Evolutionary conservation across 1,140 invertebrate species (phyloP), one percentile per base, ranked within the genome.

Genomic region (Conus betulinus): DNA sequence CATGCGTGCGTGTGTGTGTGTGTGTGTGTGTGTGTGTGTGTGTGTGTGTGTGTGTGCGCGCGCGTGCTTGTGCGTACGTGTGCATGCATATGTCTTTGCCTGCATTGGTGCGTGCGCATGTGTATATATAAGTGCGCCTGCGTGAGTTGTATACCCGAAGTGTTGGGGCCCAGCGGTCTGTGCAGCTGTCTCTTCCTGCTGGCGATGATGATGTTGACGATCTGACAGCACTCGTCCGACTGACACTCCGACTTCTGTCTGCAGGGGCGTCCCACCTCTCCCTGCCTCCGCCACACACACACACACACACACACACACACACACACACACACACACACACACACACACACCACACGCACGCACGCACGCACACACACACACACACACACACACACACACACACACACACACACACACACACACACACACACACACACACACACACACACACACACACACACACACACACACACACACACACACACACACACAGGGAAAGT

Each of bases 141-240:
- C 15, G 57, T 8, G 15, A 60, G 57, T 11, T 11, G 57, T 20
- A 17, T 20, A 74, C 71, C 71, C 3, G 3, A 74, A 8, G 71
- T 74, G 20, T 74, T 74, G 60, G 60, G 60, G 13, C 60, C 20
- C 20, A 23, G 20, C 20, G 25, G 71, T n/a, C 71, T 1, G 71
- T 25, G 79, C 15, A 82, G 79, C 84, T 85, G 84, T 23, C 84
- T n/a, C 52, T 74, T 85, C 67, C 39, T 85, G 63, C 63, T 85
- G 63, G 67, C 67, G 25, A 85, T 51, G 11, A 85, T 63, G 39
- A 85, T 74, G 84, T 85, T 85, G 84, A 85, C 71, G 63, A 85
- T 85, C 67, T 85, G 63, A 76, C 84, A 85, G 51, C 84, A 85
- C 52, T 85, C 84, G 84, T 85, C 84, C 3, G 60, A 63, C 3